Evolutionary conservation across 2,797 vertebrate genomes (phyloP).

Genomic region (Catostomus latipinnis): DNA sequence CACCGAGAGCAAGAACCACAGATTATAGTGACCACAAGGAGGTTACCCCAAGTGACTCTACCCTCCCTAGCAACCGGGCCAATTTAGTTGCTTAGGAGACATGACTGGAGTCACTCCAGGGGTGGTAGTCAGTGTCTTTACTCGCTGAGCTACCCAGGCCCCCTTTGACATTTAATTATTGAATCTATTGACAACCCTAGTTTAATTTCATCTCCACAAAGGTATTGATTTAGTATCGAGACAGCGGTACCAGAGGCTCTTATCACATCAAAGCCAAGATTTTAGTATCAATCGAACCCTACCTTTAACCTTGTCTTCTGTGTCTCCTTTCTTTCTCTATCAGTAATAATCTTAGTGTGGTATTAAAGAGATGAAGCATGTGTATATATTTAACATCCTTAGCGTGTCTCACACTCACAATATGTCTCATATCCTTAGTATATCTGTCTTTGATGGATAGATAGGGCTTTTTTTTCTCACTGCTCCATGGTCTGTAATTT

Average conservation of each 20-base stretch:
- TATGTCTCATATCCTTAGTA: background rate
- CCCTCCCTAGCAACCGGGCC: too few relatives aligned
- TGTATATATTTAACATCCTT: constrained; percentile 17
- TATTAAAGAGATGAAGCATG: constrained; percentile 16
- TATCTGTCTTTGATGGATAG: constrained; percentile 70
- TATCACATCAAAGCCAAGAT: background rate
- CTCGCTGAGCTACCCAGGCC: too few relatives aligned
- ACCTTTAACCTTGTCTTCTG: background rate
- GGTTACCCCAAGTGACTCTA: too few relatives aligned
- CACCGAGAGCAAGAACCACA: too few relatives aligned
- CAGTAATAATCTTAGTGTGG: constrained; percentile 9
- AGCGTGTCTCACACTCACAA: constrained; percentile 7
- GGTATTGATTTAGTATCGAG: background rate
- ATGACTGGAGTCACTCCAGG: too few relatives aligned
- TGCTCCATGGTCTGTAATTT: constrained; percentile 76
- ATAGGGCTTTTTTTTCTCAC: constrained; percentile 71
- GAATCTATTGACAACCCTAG: background rate
- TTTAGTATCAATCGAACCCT: background rate
- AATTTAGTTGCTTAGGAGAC: too few relatives aligned
- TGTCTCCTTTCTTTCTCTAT: background rate
- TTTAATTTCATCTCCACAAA: background rate
- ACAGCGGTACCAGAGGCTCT: background rate
- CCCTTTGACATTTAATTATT: background rate
- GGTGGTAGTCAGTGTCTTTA: too few relatives aligned
- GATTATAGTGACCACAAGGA: too few relatives aligned